Evolutionary conservation across 23 tunicate genomes (phyloP), one percentile per base, ranked within the genome.

Genomic region (Corella eumyota): DNA sequence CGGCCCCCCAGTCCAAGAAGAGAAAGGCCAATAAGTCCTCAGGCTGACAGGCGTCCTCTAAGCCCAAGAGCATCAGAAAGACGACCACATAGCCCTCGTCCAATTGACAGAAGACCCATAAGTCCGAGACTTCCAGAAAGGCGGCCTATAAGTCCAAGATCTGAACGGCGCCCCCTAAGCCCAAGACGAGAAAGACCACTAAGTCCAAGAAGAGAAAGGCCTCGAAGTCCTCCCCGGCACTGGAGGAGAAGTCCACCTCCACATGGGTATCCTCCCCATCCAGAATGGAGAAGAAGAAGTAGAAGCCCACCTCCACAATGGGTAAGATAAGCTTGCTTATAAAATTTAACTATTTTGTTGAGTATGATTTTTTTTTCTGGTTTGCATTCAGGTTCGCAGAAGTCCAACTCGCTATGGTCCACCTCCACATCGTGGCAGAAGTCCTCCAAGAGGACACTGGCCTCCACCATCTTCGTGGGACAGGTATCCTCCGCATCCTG

Each of bases 11-110:
- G 83, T 56, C 94, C 83, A 4, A 69, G 77, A 51, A 52, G 70
- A 67, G 94, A 84, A 36, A 50, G 76, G 26, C 79, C 76, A 26
- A 73, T 74, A 45, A 71, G 76, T 31, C 94, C 94, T 36, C 62
- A 35, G 62, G 79, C 64, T 34, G 56, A 59, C 51, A 48, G n/a
- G 15, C n/a, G n/a, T n/a, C n/a, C n/a, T n/a, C n/a, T n/a, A n/a
- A n/a, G n/a, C n/a, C n/a, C n/a, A n/a, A n/a, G n/a, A n/a, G n/a
- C n/a, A n/a, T n/a, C n/a, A n/a, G n/a, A n/a, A n/a, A n/a, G n/a
- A n/a, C n/a, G n/a, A n/a, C n/a, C n/a, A n/a, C n/a, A 7, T 25
- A 58, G 64, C 20, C 67, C 67, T 6, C n/a, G n/a, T n/a, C 67
- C 36, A 36, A 6, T 28, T 36, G 21, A 34, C 4, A 15, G 37